phyloP scores from a whole-genome alignment of 1,140 invertebrate species.

The Platorchestia sp. region DNA sequence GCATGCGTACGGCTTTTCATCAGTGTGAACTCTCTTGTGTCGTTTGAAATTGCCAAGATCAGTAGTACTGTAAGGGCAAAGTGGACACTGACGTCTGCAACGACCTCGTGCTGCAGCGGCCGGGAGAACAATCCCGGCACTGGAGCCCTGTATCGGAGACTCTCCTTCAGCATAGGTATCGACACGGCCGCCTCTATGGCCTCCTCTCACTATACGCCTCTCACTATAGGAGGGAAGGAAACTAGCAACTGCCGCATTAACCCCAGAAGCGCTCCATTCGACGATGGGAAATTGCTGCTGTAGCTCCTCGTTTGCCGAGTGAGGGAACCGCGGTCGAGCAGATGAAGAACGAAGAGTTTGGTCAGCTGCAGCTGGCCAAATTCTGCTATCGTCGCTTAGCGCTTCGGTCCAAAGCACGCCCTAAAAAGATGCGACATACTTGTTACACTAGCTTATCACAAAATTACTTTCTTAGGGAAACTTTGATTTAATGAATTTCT shows the following conservation, averaged over 20 bases:
- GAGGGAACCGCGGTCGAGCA: neutral
- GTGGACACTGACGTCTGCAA: neutral
- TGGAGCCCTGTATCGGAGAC: neutral
- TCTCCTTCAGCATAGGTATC: neutral
- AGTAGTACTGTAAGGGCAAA: constrained; percentile 23
- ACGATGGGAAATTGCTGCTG: neutral
- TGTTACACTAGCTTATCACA: neutral
- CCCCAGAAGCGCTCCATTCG: neutral
- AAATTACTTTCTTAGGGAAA: neutral
- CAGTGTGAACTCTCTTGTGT: constrained; percentile 48
- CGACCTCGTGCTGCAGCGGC: neutral
- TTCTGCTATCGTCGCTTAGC: constrained; percentile 22
- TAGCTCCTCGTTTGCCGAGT: neutral
- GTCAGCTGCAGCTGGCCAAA: neutral
- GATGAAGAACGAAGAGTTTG: neutral
- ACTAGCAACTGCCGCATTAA: neutral
- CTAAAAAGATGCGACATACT: constrained; percentile 34
- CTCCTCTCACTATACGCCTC: neutral
- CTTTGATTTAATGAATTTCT: neutral
- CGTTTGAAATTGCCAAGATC: constrained; percentile 40
- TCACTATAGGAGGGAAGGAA: neutral
- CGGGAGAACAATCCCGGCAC: too few relatives aligned
- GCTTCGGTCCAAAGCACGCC: constrained; percentile 14
- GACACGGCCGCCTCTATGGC: neutral
- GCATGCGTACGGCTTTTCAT: constrained; percentile 52